A percentile compares a stretch with the other conserved stretches of the same genome.
phyloP scores from a whole-genome alignment of 2,797 vertebrate species.

The Distichodus sexfasciatus region DNA sequence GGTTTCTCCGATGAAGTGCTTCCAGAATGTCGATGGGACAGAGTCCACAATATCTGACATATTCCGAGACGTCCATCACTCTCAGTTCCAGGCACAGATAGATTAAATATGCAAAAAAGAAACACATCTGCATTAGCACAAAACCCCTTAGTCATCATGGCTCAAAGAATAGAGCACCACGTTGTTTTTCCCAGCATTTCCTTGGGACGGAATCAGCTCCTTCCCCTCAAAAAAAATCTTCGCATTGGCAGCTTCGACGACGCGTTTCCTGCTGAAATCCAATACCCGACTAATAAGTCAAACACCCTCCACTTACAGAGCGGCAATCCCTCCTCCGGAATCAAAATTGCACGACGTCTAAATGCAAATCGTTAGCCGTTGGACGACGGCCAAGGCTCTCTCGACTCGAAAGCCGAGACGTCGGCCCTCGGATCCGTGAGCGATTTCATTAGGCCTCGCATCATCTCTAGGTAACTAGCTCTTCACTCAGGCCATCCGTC shows the following conservation, averaged over 20 bases:
- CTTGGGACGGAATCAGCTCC: background rate
- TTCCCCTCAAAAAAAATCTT: background rate
- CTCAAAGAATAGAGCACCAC: background rate
- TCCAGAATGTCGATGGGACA: conserved; percentile 25
- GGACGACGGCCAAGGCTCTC: background rate
- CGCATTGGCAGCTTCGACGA: background rate
- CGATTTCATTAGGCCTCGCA: conserved; percentile 29
- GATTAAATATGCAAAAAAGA: background rate
- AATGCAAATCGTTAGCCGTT: conserved; percentile 5
- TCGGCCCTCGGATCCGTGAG: conserved; percentile 15
- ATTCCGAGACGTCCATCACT: background rate
- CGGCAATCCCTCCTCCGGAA: background rate
- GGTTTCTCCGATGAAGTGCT: conserved; percentile 15
- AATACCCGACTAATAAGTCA: background rate
- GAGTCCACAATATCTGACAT: conserved; percentile 8
- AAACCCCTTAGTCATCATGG: background rate
- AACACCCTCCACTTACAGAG: background rate
- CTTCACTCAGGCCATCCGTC: conserved; percentile 42
- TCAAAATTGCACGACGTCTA: conserved; percentile 3
- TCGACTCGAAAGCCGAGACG: conserved; percentile 25
- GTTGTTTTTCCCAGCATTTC: background rate
- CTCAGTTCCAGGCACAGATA: background rate
- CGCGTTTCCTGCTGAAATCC: background rate
- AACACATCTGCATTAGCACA: background rate
- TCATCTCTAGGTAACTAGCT: conserved; percentile 40